These are phyloP conservation scores for Oxytorus armatus DNA, from an alignment of 2,888 invertebrate genomes.

Conservation along the genomic window DNA sequence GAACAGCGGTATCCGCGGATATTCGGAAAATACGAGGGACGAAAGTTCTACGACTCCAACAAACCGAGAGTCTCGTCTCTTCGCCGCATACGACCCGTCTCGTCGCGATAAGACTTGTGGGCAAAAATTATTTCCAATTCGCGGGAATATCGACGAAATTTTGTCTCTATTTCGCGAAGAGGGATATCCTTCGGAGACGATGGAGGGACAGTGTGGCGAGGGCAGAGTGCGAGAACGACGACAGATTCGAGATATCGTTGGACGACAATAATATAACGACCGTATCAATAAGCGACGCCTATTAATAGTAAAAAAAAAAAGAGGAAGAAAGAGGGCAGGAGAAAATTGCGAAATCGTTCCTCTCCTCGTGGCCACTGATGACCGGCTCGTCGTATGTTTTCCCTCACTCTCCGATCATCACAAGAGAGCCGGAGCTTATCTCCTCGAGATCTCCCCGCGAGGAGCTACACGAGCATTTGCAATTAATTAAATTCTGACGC, in stretches of 20 bases:
- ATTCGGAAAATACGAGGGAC: slow-evolving; percentile 55
- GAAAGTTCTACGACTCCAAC: slow-evolving; percentile 63
- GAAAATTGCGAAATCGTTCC: slow-evolving; percentile 56
- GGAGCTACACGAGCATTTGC: slow-evolving; percentile 44
- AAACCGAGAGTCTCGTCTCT: neutral
- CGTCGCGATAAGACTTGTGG: slow-evolving; percentile 26
- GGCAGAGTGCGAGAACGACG: slow-evolving; percentile 9
- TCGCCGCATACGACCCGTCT: slow-evolving; percentile 11
- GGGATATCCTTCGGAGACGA: neutral
- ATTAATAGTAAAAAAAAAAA: slow-evolving; percentile 60
- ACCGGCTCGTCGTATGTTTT: slow-evolving; percentile 26
- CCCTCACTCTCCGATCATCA: slow-evolving; percentile 2
- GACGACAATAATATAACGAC: slow-evolving; percentile 66
- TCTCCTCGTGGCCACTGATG: slow-evolving; percentile 38
- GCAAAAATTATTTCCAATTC: slow-evolving; percentile 62
- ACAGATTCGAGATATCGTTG: slow-evolving; percentile 63
- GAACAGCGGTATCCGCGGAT: neutral
- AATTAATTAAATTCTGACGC: slow-evolving; percentile 57
- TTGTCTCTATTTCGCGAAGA: neutral
- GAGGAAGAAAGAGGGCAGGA: slow-evolving; percentile 35
- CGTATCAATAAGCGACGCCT: slow-evolving; percentile 69
- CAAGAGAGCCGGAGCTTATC: slow-evolving; percentile 42
- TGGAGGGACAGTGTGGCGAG: neutral
- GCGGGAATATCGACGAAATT: slow-evolving; percentile 51
- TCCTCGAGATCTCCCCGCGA: slow-evolving; percentile 21